These are phyloP conservation scores for Lycorma delicatula DNA, from an alignment of 1,140 invertebrate genomes.

Conservation along the genomic window DNA sequence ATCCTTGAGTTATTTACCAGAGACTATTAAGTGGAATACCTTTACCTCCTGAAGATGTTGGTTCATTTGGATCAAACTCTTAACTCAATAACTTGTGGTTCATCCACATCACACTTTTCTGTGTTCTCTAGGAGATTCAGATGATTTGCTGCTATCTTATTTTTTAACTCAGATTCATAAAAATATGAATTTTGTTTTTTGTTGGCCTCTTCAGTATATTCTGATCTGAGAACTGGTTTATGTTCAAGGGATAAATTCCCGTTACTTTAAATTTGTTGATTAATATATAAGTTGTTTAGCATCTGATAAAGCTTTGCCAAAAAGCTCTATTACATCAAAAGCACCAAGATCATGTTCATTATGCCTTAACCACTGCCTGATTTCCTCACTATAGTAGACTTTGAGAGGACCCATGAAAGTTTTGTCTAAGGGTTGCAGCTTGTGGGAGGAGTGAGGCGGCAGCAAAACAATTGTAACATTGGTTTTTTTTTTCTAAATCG, in stretches of 20 bases:
- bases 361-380: conserved; percentile 38
- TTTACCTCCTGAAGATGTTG: background rate
- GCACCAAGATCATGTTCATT: conserved; percentile 27
- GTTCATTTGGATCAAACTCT: background rate
- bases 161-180: background rate
- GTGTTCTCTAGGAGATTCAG: background rate
- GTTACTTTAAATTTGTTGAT: conserved; percentile 32
- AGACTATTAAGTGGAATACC: background rate
- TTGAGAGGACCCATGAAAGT: conserved; percentile 28
- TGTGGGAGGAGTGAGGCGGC: conserved; percentile 32
- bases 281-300: conserved; percentile 29
- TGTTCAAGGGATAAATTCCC: conserved; percentile 32
- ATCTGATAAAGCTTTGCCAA: conserved; percentile 28
- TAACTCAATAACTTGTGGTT: background rate
- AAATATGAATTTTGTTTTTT: conserved; percentile 13
- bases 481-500: conserved; percentile 27
- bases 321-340: conserved; percentile 29
- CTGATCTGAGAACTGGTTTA: conserved; percentile 27
- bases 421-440: conserved; percentile 33
- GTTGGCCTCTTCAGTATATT: conserved; percentile 23
- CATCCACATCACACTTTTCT: background rate
- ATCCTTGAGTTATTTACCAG: background rate
- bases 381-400: conserved; percentile 25
- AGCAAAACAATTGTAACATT: conserved; percentile 30
- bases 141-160: background rate